These are phyloP conservation scores for Hormaphis cornu DNA, from an alignment of 1,140 invertebrate genomes.

Conservation along the genomic window DNA sequence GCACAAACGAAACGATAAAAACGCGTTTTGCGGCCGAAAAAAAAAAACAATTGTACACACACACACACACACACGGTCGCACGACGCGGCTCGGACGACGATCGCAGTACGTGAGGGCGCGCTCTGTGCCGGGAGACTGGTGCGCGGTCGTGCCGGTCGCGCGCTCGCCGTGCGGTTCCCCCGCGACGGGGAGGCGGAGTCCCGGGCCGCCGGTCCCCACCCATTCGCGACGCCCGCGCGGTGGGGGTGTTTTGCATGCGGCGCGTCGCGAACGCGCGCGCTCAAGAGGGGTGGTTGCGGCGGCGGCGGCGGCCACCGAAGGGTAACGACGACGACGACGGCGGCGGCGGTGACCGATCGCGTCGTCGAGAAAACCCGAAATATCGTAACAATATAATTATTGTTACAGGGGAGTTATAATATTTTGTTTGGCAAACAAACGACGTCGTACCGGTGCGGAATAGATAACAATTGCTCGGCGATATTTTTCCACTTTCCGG, in stretches of 20 bases:
- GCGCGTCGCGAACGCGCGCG: slow-evolving; percentile 6
- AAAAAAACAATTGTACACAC: not conserved
- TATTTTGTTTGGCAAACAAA: no score
- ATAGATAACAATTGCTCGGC: no score
- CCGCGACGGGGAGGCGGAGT: slow-evolving; percentile 7
- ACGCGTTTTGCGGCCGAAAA: not conserved
- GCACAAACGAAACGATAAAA: not conserved
- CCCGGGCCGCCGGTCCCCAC: slow-evolving; percentile 26
- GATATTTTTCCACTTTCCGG: no score
- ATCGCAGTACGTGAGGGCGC: slow-evolving; percentile 20
- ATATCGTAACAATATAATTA: no score
- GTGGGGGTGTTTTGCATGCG: slow-evolving; percentile 30
- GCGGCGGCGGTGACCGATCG: not conserved
- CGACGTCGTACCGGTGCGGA: no score
- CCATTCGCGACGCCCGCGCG: slow-evolving; percentile 6
- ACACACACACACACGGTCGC: no score
- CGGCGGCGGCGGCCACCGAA: slow-evolving; percentile 1
- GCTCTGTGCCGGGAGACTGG: slow-evolving; percentile 32
- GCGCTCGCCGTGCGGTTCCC: slow-evolving; percentile 23
- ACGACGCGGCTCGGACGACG: slow-evolving; percentile 14
- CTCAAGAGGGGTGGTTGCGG: not conserved
- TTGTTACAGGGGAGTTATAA: no score
- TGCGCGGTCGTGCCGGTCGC: slow-evolving; percentile 26
- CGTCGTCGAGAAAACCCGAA: no score
- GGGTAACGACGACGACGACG: not conserved